Evolutionary conservation across 2,797 vertebrate species (phyloP), one percentile per base, ranked within the genome.

Genomic region (Phoxinus dragarum): DNA sequence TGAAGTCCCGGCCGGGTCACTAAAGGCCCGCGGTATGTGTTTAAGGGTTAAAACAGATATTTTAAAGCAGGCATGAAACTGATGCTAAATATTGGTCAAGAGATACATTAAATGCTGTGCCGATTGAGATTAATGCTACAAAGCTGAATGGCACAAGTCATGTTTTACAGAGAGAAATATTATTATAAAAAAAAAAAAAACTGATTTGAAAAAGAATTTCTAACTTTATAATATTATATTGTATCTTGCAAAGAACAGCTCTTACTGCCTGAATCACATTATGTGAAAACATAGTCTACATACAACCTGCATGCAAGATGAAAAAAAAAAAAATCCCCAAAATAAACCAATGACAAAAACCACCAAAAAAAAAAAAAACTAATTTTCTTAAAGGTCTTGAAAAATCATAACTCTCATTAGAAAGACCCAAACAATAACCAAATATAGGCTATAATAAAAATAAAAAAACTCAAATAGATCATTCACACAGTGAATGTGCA

Each of bases 191-290:
- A 75, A 86, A 68, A 68, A 47, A 56, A 31, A 40, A 67, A 74
- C 59, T 71, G 61, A 80, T 36, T 47, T 80, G 75, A 81, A 86
- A 69, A 17, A 9, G 42, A 67, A 85, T 77, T 49, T 83, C 59
- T 6, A 16, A 42, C 47, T 81, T 27, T n/a, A 69, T 68, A 21
- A 56, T 23, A 9, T 36, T 56, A 40, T 19, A 72, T 42, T 38
- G 17, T n/a, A 27, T 72, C 54, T 59, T 14, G 36, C 52, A 71
- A 71, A 40, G 10, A 42, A 56, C 49, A 72, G 36, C 27, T 67
- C 42, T 36, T 34, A 80, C 8, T 36, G 27, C 36, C 49, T 27
- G 34, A 38, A 71, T 56, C 3, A 19, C 21, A 80, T 79, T 42
- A 11, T 10, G 10, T 27, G 9, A 59, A 59, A 23, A 59, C 4